phyloP scores from a whole-genome alignment of 2,113 vertebrate genomes.

The Calyptomena viridis region DNA sequence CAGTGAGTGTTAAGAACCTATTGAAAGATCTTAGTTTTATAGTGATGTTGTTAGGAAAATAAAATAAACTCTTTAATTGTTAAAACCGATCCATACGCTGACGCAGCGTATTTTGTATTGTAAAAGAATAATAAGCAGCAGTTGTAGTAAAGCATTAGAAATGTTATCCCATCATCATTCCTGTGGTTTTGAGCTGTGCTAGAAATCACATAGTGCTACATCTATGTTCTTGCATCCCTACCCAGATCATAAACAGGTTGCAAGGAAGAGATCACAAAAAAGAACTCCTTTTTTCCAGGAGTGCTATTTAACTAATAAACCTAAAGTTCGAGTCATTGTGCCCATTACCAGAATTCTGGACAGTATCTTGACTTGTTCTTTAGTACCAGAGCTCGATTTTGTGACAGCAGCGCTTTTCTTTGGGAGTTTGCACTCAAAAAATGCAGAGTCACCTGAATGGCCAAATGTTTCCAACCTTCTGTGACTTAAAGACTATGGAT shows the following conservation, averaged over 20 bases:
- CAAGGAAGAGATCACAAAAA: neutral
- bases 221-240: neutral
- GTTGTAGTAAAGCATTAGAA: constrained; percentile 31
- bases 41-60: constrained; percentile 66
- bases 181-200: constrained; percentile 69
- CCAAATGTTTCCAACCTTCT: neutral
- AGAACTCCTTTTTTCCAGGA: neutral
- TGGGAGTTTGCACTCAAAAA: neutral
- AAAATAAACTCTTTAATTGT: constrained; percentile 50
- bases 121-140: constrained; percentile 19
- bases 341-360: neutral
- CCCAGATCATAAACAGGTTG: neutral
- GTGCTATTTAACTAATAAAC: neutral
- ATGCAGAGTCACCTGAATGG: neutral
- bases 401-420: neutral
- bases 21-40: constrained; percentile 77
- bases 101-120: constrained; percentile 7
- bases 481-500: neutral
- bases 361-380: neutral
- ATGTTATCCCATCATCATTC: constrained; percentile 28
- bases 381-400: neutral
- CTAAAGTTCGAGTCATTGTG: neutral
- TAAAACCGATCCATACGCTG: constrained; percentile 37
- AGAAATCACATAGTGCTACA: neutral
- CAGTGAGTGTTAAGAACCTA: constrained; percentile 84